These are phyloP conservation scores for Stegophylla sp. DNA, from an alignment of 2,888 invertebrate species.

Conservation along the genomic window DNA sequence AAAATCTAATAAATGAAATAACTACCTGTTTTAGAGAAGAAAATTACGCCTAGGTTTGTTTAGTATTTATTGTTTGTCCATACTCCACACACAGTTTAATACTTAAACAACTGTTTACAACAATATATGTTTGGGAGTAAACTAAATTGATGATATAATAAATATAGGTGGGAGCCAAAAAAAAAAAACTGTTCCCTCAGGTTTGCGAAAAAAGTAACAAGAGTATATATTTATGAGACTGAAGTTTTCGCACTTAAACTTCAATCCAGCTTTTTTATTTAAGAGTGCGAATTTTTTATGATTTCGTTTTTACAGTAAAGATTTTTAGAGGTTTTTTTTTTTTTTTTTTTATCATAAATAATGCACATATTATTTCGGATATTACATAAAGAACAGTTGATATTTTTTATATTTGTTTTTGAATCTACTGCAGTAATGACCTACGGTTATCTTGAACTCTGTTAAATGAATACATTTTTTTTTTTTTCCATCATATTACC, in stretches of 20 bases:
- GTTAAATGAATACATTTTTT: conserved; percentile 9
- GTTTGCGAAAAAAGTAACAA: conserved; percentile 1
- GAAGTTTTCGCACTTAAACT: conserved; percentile 3
- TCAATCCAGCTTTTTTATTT: conserved; percentile 30
- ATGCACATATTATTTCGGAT: conserved; percentile 12
- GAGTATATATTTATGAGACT: conserved; percentile 35
- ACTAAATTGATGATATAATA: conserved; percentile 4
- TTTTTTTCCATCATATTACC: background rate
- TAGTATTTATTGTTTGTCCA: background rate
- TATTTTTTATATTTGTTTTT: background rate
- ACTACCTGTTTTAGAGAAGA: too few species aligned
- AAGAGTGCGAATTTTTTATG: conserved; percentile 24
- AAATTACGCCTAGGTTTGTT: too few species aligned
- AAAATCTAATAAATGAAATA: too few species aligned
- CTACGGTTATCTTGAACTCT: background rate
- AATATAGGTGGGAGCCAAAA: conserved; percentile 22
- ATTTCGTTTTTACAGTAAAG: conserved; percentile 22
- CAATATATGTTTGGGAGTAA: background rate
- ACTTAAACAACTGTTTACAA: background rate
- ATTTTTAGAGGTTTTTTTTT: conserved; percentile 7
- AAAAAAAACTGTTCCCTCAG: conserved; percentile 18
- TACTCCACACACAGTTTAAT: background rate
- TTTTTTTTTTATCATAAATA: conserved; percentile 1
- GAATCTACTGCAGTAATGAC: background rate
- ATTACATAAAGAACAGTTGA: background rate